Conservation (phyloP, 2,113 vertebrate species). For the Thalassoma bifasciatum region DNA sequence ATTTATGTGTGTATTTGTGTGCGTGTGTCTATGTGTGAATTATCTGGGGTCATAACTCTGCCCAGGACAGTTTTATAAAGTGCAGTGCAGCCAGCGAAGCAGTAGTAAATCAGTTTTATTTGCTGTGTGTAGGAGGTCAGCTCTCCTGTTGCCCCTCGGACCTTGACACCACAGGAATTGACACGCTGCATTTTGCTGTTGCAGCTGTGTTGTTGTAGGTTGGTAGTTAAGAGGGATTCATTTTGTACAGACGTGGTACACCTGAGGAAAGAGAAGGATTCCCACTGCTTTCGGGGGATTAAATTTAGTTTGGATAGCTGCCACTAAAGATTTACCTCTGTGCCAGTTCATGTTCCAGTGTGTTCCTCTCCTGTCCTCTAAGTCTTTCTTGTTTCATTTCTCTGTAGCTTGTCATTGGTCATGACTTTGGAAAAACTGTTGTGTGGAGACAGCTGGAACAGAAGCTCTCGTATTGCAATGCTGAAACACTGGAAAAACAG, state of each 20-base stretch:
- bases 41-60: conserved; percentile 78
- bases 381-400: no score
- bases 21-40: conserved; percentile 60
- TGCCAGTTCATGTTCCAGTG: no score
- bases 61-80: conserved; percentile 82
- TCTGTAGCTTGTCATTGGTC: no score
- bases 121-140: conserved; percentile 78
- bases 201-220: conserved; percentile 78
- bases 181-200: conserved; percentile 72
- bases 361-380: no score
- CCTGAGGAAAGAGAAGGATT: conserved; percentile 58
- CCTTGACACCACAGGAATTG: conserved; percentile 75
- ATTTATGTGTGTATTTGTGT: conserved; percentile 32
- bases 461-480: no score
- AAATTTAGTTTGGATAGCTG: conserved; percentile 39
- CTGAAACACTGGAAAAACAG: no score
- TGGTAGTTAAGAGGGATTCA: conserved; percentile 63
- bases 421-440: no score
- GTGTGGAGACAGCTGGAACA: no score
- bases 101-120: conserved; percentile 83
- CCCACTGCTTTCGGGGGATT: conserved; percentile 33
- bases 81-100: conserved; percentile 69
- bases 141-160: conserved; percentile 76
- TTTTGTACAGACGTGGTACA: conserved; percentile 60
- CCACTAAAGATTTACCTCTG: no score